Evolutionary conservation across 2,888 invertebrate genomes (phyloP).

Genomic region (Gisinianus flammeolus): DNA sequence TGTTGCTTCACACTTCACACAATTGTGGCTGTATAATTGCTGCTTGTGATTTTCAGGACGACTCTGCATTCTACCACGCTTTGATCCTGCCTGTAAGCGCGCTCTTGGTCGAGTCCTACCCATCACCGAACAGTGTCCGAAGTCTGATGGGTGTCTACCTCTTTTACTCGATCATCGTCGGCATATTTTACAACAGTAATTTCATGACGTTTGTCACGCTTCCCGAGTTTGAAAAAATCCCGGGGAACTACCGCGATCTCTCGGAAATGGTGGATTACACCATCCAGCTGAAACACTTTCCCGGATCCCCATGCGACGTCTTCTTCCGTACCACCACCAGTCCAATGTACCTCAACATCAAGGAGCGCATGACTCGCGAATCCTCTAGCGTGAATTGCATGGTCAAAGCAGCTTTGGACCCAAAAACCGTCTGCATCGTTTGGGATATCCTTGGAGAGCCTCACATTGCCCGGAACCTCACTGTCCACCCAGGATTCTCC

Average conservation of each 20-base stretch:
- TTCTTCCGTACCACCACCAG: background rate
- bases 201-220: slow-evolving; percentile 7
- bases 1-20: no score
- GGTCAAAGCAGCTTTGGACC: background rate
- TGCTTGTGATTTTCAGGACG: background rate
- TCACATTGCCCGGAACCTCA: background rate
- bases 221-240: background rate
- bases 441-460: background rate
- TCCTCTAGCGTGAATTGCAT: background rate
- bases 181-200: background rate
- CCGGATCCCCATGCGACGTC: background rate
- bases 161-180: slow-evolving; percentile 20
- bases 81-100: background rate
- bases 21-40: no score
- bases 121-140: background rate
- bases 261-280: background rate
- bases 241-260: background rate
- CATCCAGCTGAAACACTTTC: background rate
- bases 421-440: background rate
- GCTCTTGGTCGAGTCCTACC: background rate
- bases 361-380: background rate
- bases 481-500: background rate
- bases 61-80: background rate
- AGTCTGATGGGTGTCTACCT: background rate
- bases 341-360: background rate